Base-by-base conservation (phyloP, 2,888 invertebrate genomes). In the Drosophila anceps region DNA sequence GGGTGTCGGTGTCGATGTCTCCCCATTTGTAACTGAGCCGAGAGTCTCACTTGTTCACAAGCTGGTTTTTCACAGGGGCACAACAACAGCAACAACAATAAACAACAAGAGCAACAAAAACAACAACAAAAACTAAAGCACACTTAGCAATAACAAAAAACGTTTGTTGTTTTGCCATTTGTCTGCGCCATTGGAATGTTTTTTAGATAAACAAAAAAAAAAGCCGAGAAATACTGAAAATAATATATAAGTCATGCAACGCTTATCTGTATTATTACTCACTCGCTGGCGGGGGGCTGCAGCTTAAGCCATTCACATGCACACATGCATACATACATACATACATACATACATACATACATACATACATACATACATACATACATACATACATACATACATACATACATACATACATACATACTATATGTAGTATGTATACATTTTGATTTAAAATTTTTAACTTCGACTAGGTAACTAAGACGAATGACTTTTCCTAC, bases 1-100 rank as follows among this genome's bases (percentile, higher is more conserved):
- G 82, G 86, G 83, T 85, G 86, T 88, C 77, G 84, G 86, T 84
- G 83, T 84, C 81, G 69, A 65, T 79, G 67, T 74, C 75, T 84
- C 69, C 76, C 87, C 71, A 76, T 77, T 76, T 81, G 84, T 81
- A 81, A 84, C 79, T 69, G 69, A 80, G 82, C 79, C 70, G 65
- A 70, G 59, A 69, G 66, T 65, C 81, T 74, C 69, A 78, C 82
- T 84, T 84, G 66, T 67, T 67, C 70, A 58, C 71, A 79, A 82
- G 82, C 84, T 79, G 73, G 79, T 84, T 82, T 81, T 84, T 62
- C 69, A 78, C 79, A 79, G 65, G 48, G 53, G 76, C 76, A 74
- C 44, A 41, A 54, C 31, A 55, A 55, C 27, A 74, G 60, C 33
- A 73, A 62, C 18, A 65, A 57, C 27, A 37, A 27, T 41, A 46